A percentile compares a stretch with the other conserved stretches of the same genome.
These are phyloP conservation scores for Apostichopus leukothele DNA, from an alignment of 53 echinoderm and acorn worm genomes.

Conservation along the genomic window DNA sequence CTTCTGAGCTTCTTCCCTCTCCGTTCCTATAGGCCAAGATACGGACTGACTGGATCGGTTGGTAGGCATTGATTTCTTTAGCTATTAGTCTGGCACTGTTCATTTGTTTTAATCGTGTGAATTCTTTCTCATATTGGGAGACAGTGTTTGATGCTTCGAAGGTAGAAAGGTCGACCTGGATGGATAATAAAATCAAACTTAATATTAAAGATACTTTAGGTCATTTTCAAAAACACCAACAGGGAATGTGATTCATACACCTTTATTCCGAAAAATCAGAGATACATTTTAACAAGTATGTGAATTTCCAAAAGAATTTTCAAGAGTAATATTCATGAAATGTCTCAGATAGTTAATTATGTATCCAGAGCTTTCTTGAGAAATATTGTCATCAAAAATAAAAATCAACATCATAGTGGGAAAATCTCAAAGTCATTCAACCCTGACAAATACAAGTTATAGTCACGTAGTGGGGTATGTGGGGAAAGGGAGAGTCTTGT, in stretches of 20 bases:
- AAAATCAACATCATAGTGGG: no score
- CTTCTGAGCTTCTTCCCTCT: slow-evolving; percentile 68
- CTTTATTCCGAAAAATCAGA: background rate
- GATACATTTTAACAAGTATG: background rate
- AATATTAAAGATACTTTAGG: background rate
- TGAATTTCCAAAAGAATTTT: background rate
- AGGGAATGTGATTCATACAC: no score
- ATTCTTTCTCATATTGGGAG: slow-evolving; percentile 76
- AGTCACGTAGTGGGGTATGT: no score
- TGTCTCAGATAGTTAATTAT: no score
- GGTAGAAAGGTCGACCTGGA: slow-evolving; percentile 89
- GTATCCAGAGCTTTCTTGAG: background rate
- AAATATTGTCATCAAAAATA: background rate
- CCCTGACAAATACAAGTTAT: no score
- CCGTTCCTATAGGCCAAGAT: slow-evolving; percentile 85
- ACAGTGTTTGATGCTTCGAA: slow-evolving; percentile 85
- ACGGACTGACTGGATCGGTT: slow-evolving; percentile 75
- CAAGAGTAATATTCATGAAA: no score
- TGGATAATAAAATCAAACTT: background rate
- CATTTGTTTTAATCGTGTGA: slow-evolving; percentile 82
- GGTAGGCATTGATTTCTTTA: slow-evolving; percentile 89
- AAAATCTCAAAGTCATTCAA: no score
- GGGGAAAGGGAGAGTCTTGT: no score
- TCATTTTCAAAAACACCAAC: background rate
- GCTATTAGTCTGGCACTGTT: slow-evolving; percentile 85